Evolutionary conservation across 2,113 vertebrate species (phyloP), one percentile per base, ranked within the genome.

Genomic region (Egretta garzetta): DNA sequence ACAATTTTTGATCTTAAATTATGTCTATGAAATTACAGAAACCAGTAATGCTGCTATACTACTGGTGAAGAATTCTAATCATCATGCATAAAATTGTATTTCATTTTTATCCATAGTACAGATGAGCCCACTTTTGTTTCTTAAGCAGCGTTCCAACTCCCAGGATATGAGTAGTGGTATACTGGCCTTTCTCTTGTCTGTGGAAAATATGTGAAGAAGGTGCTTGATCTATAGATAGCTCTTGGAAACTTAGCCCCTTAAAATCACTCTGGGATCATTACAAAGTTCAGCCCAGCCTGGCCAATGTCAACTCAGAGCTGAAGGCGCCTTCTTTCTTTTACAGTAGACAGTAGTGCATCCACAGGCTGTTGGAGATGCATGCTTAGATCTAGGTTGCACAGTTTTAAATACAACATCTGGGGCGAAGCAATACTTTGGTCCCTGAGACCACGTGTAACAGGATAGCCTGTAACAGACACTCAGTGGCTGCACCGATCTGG

Each of bases 201-300:
- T 5, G 56, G 94, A 96, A 96, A 94, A 52, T 81, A 95, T 75
- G 86, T 91, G 47, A 93, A 81, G 94, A 94, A 94, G 87, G 80
- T 19, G 1, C 64, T 95, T 94, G 91, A 95, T 96, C 93, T 95
- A 86, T 91, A 95, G 68, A 91, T 96, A 96, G 91, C 37, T 81
- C 86, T 91, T 81, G 64, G 76, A 93, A 96, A 84, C 30, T 43
- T 77, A 86, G 47, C 55, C 80, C 67, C 64, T 68, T 68, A 59
- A 86, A 95, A 88, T 88, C 86, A 76, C 79, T 45, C 71, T 26
- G 72, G 71, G 83, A 84, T 76, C 47, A n/a, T 24, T 30, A 66
- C 73, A 43, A 89, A 89, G 60, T 79, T 86, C 47, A 88, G 59
- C 41, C 28, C 53, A 56, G 27, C 62, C 49, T 79, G 66, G 52